Base-by-base conservation (phyloP, 2,797 vertebrate species). In the Neosilurus hyrtlii region DNA sequence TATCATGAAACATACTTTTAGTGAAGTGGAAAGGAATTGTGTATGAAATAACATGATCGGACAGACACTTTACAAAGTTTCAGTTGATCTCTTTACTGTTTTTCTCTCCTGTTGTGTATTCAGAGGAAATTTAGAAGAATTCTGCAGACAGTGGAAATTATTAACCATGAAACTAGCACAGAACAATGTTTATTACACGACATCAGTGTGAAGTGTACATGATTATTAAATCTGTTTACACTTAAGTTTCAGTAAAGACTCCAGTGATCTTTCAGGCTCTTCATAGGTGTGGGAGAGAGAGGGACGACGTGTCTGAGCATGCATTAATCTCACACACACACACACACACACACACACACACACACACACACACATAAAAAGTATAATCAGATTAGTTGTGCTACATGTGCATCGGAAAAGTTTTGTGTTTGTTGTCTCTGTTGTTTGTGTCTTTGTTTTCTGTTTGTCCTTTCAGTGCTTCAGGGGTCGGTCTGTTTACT, bases 221-320 rank as follows among this genome's bases (percentile, higher is more conserved):
- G 43, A 12, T 65, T 51, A 26, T 62, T 49, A 63, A 18, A 26
- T 7, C 37, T 26, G 71, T 73, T 73, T 56, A 15, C n/a, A 24
- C 43, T 76, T 61, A 6, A 26, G 51, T 63, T 20, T n/a, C 20
- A n/a, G 30, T 37, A 18, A 61, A 65, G 37, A 14, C 75, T 77
- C 16, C 4, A 49, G 24, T 52, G 66, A 62, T 79, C 75, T 71
- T 78, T 71, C 66, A 78, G 81, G 61, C 63, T 70, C 54, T 82
- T 76, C 81, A 11, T 24, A 62, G 54, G 67, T 12, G 56, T 22
- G 26, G 1, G 72, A 12, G 52, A 26, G 51, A 59, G 68, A 62
- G 72, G 66, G 35, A 67, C 9, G 49, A 68, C 66, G 16, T 76
- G 81, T 68, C 73, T 68, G 35, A 82, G 73, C 81, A 82, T 9